Evolutionary conservation across 2,888 invertebrate genomes (phyloP).

Genomic region (Sycophila texana): DNA sequence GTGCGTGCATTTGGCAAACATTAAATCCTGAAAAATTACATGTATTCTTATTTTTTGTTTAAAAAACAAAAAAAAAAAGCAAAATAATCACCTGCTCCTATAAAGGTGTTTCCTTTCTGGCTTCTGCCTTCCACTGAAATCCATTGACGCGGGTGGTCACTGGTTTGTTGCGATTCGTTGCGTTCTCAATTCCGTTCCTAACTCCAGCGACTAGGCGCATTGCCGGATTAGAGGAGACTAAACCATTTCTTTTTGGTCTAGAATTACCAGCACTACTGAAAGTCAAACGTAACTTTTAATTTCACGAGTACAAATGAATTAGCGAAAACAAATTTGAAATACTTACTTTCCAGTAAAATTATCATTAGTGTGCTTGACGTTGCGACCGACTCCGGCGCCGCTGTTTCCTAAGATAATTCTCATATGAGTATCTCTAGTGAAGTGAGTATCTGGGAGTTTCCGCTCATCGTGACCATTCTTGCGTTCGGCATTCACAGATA

Average conservation of each 20-base stretch:
- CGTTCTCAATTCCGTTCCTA: slow-evolving; percentile 83
- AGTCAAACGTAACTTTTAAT: slow-evolving; percentile 4
- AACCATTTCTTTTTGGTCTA: slow-evolving; percentile 88
- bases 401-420: slow-evolving; percentile 86
- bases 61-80: neutral
- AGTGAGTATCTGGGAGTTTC: slow-evolving; percentile 85
- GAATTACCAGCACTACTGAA: slow-evolving; percentile 73
- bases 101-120: slow-evolving; percentile 88
- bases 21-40: slow-evolving; percentile 57
- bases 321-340: neutral
- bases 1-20: slow-evolving; percentile 61
- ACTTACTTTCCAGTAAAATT: slow-evolving; percentile 54
- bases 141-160: slow-evolving; percentile 80
- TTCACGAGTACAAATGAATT: neutral
- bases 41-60: neutral
- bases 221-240: slow-evolving; percentile 91
- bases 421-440: slow-evolving; percentile 94
- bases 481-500: slow-evolving; percentile 61
- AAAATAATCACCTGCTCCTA: slow-evolving; percentile 66
- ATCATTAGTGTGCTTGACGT: slow-evolving; percentile 70
- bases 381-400: slow-evolving; percentile 73
- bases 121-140: slow-evolving; percentile 83
- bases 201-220: slow-evolving; percentile 88
- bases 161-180: slow-evolving; percentile 75
- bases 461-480: slow-evolving; percentile 67